Conservation (phyloP, 2,113 vertebrate genomes). For the Rhodinocichla rosea region DNA sequence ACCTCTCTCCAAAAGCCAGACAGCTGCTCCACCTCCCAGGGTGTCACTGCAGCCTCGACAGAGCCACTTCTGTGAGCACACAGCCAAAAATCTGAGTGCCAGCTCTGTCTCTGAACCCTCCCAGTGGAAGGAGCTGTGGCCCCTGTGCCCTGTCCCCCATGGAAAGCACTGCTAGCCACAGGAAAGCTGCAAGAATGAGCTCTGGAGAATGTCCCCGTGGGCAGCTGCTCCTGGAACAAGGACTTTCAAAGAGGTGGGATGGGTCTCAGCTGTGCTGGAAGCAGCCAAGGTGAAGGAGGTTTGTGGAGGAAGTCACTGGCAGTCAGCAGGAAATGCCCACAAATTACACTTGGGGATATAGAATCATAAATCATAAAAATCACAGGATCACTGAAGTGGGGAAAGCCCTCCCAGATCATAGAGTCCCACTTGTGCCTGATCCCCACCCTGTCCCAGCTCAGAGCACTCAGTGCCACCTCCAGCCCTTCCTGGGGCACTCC, state of each 20-base stretch:
- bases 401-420: rapidly evolving
- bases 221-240: neutral
- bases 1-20: neutral
- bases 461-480: neutral
- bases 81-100: rapidly evolving
- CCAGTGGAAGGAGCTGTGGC: rapidly evolving
- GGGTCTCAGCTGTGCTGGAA: neutral
- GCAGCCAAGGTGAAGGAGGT: neutral
- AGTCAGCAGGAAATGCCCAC: neutral
- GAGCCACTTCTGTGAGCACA: neutral
- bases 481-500: neutral
- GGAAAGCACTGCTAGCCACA: neutral
- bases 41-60: neutral
- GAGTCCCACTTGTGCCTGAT: rapidly evolving
- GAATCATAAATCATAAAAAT: neutral
- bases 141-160: neutral
- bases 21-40: neutral
- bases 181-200: neutral
- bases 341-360: neutral
- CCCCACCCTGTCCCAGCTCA: neutral
- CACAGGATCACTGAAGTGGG: neutral
- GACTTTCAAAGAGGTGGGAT: neutral
- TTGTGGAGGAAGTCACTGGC: neutral
- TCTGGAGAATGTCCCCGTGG: neutral
- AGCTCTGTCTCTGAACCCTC: rapidly evolving